Percentiles rank a stretch among this genome's conserved stretches.
phyloP scores from a whole-genome alignment of 1,140 invertebrate genomes.

The Phocides pigmalion region DNA sequence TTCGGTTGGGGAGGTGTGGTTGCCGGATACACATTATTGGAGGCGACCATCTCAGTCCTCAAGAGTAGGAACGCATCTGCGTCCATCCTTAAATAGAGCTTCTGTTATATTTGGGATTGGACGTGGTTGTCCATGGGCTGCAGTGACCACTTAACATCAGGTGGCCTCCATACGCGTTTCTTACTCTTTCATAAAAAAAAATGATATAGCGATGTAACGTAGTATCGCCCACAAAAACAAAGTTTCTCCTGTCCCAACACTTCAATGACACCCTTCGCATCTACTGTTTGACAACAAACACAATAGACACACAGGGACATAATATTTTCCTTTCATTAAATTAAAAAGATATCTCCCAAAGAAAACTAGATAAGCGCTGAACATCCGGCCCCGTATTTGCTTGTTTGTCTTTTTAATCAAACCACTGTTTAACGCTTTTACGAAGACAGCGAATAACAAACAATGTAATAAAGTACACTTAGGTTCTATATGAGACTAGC shows the following conservation, averaged over 20 bases:
- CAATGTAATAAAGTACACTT: neutral
- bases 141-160: too few species aligned
- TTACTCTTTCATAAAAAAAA: too few species aligned
- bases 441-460: slow-evolving; percentile 1
- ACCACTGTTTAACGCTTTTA: slow-evolving; percentile 33
- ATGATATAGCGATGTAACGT: neutral
- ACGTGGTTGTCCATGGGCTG: too few species aligned
- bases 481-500: too few species aligned
- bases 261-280: slow-evolving; percentile 28
- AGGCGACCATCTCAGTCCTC: too few species aligned
- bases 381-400: slow-evolving; percentile 45
- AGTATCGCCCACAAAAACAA: slow-evolving; percentile 7
- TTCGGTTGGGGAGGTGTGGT: too few species aligned
- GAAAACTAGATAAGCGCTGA: slow-evolving; percentile 33
- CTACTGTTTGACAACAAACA: slow-evolving; percentile 29
- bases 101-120: too few species aligned
- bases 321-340: slow-evolving; percentile 36
- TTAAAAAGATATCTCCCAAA: slow-evolving; percentile 36
- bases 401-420: slow-evolving; percentile 38
- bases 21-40: too few species aligned
- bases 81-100: too few species aligned
- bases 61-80: too few species aligned
- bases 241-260: slow-evolving; percentile 23
- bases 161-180: too few species aligned
- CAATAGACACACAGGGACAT: slow-evolving; percentile 21